Evolutionary conservation across 2,888 invertebrate genomes (phyloP).

Genomic region (Orchesellides sinensis): DNA sequence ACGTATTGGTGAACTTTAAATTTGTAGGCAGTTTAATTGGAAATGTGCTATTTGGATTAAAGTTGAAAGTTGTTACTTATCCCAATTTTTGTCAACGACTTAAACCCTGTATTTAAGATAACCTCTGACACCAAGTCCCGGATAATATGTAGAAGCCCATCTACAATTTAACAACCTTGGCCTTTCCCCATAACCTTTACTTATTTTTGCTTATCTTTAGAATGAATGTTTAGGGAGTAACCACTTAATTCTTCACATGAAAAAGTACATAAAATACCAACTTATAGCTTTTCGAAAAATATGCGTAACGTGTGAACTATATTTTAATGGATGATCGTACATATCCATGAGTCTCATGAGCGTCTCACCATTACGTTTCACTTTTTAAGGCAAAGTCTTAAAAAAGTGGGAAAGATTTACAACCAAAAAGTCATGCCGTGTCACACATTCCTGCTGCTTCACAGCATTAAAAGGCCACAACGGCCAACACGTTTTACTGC

Average conservation of each 20-base stretch:
- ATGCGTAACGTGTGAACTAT: too few relatives aligned
- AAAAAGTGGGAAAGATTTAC: conserved; percentile 49
- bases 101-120: background rate
- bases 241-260: conserved; percentile 27
- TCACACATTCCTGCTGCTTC: conserved; percentile 8
- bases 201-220: too few relatives aligned
- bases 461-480: conserved; percentile 15
- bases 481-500: conserved; percentile 3
- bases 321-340: too few relatives aligned
- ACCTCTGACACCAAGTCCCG: background rate
- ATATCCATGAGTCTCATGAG: too few relatives aligned
- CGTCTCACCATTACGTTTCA: conserved; percentile 11
- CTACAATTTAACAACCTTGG: background rate
- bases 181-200: too few relatives aligned
- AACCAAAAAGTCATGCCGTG: conserved; percentile 40
- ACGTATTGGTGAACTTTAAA: too few relatives aligned
- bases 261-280: background rate
- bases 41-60: too few relatives aligned
- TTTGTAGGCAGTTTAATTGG: too few relatives aligned
- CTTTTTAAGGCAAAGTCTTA: conserved; percentile 36
- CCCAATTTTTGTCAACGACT: background rate
- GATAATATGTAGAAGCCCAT: conserved; percentile 9
- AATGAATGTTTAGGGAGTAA: background rate
- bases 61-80: too few relatives aligned
- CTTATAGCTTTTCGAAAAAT: background rate